Evolutionary conservation across 2,797 vertebrate species (phyloP).

Genomic region (Cyclopterus lumpus): DNA sequence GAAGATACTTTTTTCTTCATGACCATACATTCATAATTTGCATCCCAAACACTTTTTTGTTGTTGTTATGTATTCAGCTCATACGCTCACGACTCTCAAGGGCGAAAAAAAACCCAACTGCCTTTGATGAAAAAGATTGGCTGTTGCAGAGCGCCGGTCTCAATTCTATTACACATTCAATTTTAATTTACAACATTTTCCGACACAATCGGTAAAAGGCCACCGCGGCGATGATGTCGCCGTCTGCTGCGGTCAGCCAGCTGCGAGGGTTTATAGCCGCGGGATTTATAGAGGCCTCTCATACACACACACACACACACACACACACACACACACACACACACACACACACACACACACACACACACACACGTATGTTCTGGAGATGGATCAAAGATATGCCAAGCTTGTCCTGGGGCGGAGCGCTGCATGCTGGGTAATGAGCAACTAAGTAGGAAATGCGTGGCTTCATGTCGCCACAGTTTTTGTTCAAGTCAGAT

Average conservation of each 20-base stretch:
- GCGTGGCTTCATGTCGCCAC: slow-evolving; percentile 9
- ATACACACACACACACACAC: background rate
- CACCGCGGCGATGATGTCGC: slow-evolving; percentile 17
- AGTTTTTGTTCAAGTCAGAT: slow-evolving; percentile 47
- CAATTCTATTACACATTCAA: slow-evolving; percentile 10
- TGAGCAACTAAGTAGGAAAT: slow-evolving; percentile 34
- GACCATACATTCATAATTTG: background rate
- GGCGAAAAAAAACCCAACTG: background rate
- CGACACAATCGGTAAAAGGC: slow-evolving; percentile 18
- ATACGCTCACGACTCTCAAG: background rate
- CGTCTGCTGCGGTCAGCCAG: slow-evolving; percentile 21
- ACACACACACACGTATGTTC: background rate
- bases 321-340: slow-evolving; percentile 4
- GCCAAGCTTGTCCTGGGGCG: slow-evolving; percentile 30
- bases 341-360: slow-evolving; percentile 1
- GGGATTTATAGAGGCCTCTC: slow-evolving; percentile 32
- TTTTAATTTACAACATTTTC: slow-evolving; percentile 28
- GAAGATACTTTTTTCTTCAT: background rate
- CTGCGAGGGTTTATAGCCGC: slow-evolving; percentile 36
- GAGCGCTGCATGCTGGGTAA: slow-evolving; percentile 28
- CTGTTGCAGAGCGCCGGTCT: background rate
- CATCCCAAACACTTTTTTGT: background rate
- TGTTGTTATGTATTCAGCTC: background rate
- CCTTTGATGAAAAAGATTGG: slow-evolving; percentile 14
- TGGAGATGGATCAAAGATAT: slow-evolving; percentile 45